These are phyloP conservation scores for Microcaecilia unicolor DNA, from an alignment of 2,797 vertebrate genomes.

Conservation along the genomic window DNA sequence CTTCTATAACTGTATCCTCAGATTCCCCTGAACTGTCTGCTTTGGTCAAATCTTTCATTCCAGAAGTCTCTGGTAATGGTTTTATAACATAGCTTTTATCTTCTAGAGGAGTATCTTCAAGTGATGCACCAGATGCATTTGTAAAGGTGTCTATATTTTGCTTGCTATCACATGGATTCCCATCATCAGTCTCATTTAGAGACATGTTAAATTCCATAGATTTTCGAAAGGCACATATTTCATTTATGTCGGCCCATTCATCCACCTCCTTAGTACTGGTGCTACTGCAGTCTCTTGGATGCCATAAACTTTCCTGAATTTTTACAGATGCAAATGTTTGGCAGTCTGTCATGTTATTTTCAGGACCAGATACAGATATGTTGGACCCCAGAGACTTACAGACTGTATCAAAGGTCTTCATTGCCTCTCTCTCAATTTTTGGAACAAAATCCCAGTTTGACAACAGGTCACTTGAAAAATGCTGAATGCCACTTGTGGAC, in stretches of 20 bases:
- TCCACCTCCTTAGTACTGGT: not conserved
- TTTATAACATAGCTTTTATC: too few relatives aligned
- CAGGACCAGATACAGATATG: constrained; percentile 3
- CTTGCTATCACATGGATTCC: too few relatives aligned
- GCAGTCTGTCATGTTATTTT: constrained; percentile 21
- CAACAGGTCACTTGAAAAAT: constrained; percentile 36
- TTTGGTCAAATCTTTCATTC: too few relatives aligned
- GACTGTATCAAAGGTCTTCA: not conserved
- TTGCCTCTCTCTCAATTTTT: constrained; percentile 9
- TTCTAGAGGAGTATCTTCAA: too few relatives aligned
- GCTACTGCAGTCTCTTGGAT: not conserved
- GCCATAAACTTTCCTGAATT: constrained; percentile 4
- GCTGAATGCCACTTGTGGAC: constrained; percentile 43
- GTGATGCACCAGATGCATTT: too few relatives aligned
- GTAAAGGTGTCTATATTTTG: too few relatives aligned
- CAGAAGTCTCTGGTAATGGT: too few relatives aligned
- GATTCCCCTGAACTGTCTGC: constrained; percentile 82
- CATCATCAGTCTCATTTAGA: too few relatives aligned
- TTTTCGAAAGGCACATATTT: not conserved
- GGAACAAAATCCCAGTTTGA: constrained; percentile 34
- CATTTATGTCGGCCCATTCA: not conserved
- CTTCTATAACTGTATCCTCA: constrained; percentile 80
- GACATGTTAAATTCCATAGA: too few relatives aligned
- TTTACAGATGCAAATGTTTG: constrained; percentile 13
- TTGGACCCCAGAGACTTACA: not conserved